Percentiles rank a stretch among this genome's conserved stretches.
Conservation (phyloP, 2,113 vertebrate genomes). For the Caranx melampygus region DNA sequence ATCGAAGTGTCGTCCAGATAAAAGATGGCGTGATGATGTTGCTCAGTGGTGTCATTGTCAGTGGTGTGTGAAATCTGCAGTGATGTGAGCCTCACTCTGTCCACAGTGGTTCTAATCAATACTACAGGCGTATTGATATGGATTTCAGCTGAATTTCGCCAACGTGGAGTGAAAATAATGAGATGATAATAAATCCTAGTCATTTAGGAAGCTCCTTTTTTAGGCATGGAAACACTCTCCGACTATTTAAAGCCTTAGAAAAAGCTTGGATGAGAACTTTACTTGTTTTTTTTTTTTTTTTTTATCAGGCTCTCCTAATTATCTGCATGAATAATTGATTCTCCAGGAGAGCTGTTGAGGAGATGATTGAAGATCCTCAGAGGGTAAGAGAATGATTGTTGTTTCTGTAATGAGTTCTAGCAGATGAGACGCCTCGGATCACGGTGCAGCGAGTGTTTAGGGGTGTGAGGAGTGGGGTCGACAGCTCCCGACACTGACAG, state of each 20-base stretch:
- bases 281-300: neutral
- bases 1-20: neutral
- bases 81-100: slow-evolving; percentile 15
- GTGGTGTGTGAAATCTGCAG: slow-evolving; percentile 17
- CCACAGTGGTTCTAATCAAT: slow-evolving; percentile 14
- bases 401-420: accelerated
- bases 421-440: neutral
- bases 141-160: neutral
- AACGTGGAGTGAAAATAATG: neutral
- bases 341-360: neutral
- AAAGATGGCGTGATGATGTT: neutral
- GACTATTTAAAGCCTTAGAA: neutral
- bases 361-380: neutral
- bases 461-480: neutral
- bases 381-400: neutral
- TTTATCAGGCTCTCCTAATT: slow-evolving; percentile 1
- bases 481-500: slow-evolving; percentile 6
- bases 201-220: neutral
- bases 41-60: neutral
- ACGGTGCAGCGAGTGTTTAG: neutral
- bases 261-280: neutral
- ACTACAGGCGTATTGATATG: neutral
- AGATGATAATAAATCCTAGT: neutral
- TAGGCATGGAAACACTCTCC: neutral
- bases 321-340: slow-evolving; percentile 2